Evolutionary conservation across 2,888 invertebrate species (phyloP), one percentile per base, ranked within the genome.

Genomic region (Synergus laeviventris): DNA sequence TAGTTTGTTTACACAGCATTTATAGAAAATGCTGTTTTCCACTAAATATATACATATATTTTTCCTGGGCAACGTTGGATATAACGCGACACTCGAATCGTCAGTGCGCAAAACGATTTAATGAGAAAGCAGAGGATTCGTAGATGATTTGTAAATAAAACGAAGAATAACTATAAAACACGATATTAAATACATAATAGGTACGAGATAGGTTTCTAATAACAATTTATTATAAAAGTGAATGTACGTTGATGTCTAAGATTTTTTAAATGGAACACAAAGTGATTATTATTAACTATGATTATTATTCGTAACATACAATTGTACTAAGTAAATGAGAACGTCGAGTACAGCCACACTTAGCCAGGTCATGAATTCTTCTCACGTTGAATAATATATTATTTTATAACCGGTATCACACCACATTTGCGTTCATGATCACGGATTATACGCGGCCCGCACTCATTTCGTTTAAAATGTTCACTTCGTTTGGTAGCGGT

Each of bases 161-260:
- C 77, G 83, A 85, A 84, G 77, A 80, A 81, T 82, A 81, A 85
- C 74, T 64, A 80, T 82, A 76, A 81, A 83, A 84, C 82, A 85
- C 81, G 84, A 84, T 87, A 89, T 87, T 87, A 87, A 87, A 87
- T 86, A 85, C 86, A 89, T 89, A 88, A 87, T 86, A 88, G 87
- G 84, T 89, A 88, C 83, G 87, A 87, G 85, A 89, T 89, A 90
- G 89, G 88, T 90, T 90, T 90, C 88, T 87, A 88, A 89, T 90
- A 88, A 89, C 89, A 83, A 89, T 89, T 90, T 90, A 89, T 89
- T 87, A 89, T 89, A 87, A 87, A 88, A 87, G 85, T 89, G 88
- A 88, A 90, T 90, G 90, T 90, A 89, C 87, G 89, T 90, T 90
- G 89, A 89, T 90, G 90, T 90, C 89, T 89, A 89, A 90, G 88